Percentiles rank a stretch among this genome's conserved stretches.
phyloP scores from a whole-genome alignment of 2,888 invertebrate species.

The Toxonevra muliebris region DNA sequence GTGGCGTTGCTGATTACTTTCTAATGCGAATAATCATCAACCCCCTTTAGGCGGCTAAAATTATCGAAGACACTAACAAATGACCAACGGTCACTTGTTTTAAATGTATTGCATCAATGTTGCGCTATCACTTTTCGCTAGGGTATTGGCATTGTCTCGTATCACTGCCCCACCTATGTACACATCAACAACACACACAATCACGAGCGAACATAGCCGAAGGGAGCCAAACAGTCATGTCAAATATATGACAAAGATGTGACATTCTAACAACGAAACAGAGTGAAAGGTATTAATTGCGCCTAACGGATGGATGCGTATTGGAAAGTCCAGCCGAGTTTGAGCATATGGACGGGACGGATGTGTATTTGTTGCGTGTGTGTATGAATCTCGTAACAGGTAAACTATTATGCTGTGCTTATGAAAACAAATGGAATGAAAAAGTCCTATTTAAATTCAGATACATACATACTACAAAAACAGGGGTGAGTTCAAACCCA shows the following conservation, averaged over 20 bases:
- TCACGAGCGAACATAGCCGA: neutral
- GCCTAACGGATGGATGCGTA: neutral
- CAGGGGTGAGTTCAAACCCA: neutral
- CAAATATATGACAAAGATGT: slow-evolving; percentile 16
- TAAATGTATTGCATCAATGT: slow-evolving; percentile 9
- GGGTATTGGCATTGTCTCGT: too few species aligned
- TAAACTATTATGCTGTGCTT: neutral
- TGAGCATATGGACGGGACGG: neutral
- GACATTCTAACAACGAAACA: neutral
- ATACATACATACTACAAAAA: neutral
- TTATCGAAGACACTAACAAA: slow-evolving; percentile 56
- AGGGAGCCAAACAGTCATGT: neutral
- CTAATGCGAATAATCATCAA: slow-evolving; percentile 53
- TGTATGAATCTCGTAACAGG: neutral
- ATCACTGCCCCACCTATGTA: neutral
- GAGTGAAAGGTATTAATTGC: slow-evolving; percentile 29
- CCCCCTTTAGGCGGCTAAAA: slow-evolving; percentile 33
- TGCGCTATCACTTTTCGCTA: too few species aligned
- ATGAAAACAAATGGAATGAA: neutral
- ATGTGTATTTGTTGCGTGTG: too few species aligned
- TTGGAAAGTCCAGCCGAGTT: neutral
- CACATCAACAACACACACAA: neutral
- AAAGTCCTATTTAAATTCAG: neutral
- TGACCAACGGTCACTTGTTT: slow-evolving; percentile 47
- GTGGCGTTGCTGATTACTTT: slow-evolving; percentile 52